Conservation (phyloP, 23 tunicate genomes). For the Oikopleura vanhoeffeni region DNA sequence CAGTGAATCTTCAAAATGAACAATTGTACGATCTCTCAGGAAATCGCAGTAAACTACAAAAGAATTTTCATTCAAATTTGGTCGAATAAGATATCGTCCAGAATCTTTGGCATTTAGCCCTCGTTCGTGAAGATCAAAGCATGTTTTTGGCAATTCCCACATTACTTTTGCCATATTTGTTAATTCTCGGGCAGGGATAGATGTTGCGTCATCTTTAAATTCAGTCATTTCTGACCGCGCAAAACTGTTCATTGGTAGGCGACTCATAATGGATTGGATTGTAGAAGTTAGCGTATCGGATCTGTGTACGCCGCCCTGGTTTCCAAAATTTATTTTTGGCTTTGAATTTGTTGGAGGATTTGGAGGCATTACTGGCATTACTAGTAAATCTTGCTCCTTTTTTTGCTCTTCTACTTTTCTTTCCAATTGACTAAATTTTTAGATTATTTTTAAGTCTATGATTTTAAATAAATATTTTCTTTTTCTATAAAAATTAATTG, state of each 20-base stretch:
- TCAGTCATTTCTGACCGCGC: not conserved
- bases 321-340: too few species aligned
- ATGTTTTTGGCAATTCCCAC: not conserved
- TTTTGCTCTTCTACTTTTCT: too few species aligned
- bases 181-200: not conserved
- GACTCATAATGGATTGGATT: not conserved
- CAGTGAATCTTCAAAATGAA: not conserved
- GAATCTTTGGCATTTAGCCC: not conserved
- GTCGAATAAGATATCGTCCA: not conserved
- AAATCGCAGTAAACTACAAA: not conserved
- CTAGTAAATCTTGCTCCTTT: too few species aligned
- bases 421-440: too few species aligned
- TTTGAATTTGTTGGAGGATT: too few species aligned
- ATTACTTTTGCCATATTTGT: conserved; percentile 10
- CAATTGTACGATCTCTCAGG: not conserved
- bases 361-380: too few species aligned
- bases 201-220: not conserved
- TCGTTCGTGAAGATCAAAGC: not conserved
- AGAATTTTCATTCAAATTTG: not conserved
- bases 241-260: not conserved
- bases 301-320: too few species aligned
- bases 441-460: too few species aligned
- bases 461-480: too few species aligned
- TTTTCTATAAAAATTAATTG: too few species aligned
- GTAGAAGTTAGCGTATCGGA: not conserved